Evolutionary conservation across 2,888 invertebrate genomes (phyloP).

Genomic region (Troglohyphantes excavatus): DNA sequence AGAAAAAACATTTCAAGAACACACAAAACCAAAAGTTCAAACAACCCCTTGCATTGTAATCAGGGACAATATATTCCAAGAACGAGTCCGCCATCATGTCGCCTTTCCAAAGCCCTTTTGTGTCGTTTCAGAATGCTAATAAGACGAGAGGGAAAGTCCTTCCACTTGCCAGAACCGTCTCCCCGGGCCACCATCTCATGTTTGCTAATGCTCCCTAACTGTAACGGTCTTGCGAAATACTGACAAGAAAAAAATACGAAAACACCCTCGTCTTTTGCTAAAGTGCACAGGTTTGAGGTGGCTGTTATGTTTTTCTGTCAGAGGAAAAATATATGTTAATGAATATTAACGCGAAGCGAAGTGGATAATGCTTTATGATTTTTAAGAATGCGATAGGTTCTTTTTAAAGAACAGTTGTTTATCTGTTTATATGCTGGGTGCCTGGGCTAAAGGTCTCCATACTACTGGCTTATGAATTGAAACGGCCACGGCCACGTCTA

Average conservation of each 20-base stretch:
- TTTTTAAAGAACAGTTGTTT: too few species aligned
- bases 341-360: too few species aligned
- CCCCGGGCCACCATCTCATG: not conserved
- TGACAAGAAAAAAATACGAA: not conserved
- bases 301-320: too few species aligned
- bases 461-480: too few species aligned
- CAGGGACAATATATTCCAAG: not conserved
- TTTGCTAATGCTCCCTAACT: not conserved
- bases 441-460: too few species aligned
- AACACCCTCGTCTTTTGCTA: not conserved
- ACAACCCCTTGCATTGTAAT: not conserved
- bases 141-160: not conserved
- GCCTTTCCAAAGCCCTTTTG: not conserved
- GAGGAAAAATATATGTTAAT: too few species aligned
- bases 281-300: too few species aligned
- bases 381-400: too few species aligned
- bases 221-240: not conserved
- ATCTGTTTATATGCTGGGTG: too few species aligned
- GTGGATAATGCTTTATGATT: too few species aligned
- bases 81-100: not conserved
- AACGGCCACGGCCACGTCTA: too few species aligned
- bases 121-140: not conserved
- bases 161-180: not conserved
- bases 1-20: not conserved
- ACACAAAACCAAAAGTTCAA: constrained; percentile 1